Percentiles rank a stretch among this genome's conserved stretches.
Evolutionary conservation across 2,888 invertebrate species (phyloP).

Genomic region (Sycophila texana): DNA sequence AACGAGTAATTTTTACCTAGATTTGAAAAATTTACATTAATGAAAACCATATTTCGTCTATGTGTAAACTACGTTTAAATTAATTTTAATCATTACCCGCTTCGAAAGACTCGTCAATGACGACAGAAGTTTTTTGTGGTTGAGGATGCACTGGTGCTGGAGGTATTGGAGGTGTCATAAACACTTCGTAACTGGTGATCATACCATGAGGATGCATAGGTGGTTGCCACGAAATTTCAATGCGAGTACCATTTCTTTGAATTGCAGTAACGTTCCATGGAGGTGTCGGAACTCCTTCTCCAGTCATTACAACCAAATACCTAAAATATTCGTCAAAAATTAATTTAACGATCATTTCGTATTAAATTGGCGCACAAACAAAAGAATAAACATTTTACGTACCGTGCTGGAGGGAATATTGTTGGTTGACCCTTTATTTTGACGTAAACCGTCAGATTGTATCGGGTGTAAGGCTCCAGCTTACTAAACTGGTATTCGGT

Average conservation of each 20-base stretch:
- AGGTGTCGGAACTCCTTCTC: conserved; percentile 84
- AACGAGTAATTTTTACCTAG: conserved; percentile 81
- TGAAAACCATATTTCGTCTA: background rate
- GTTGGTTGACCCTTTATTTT: conserved; percentile 77
- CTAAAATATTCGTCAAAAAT: conserved; percentile 36
- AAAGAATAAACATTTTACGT: conserved; percentile 66
- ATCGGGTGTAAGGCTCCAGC: conserved; percentile 84
- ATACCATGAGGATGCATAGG: conserved; percentile 82
- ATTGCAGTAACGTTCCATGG: conserved; percentile 82
- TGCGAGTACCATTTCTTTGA: conserved; percentile 81
- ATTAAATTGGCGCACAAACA: background rate
- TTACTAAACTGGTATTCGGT: conserved; percentile 80
- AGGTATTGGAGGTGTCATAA: conserved; percentile 81
- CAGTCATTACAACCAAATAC: conserved; percentile 80
- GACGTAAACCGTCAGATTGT: conserved; percentile 88
- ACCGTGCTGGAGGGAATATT: conserved; percentile 81
- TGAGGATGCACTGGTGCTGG: conserved; percentile 74
- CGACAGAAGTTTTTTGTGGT: conserved; percentile 75
- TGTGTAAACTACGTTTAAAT: background rate
- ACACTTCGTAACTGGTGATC: conserved; percentile 81
- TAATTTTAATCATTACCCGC: conserved; percentile 70
- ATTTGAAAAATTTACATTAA: background rate
- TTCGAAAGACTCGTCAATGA: conserved; percentile 78
- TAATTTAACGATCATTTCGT: background rate
- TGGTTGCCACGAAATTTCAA: conserved; percentile 83